These are phyloP conservation scores for Bungarus multicinctus DNA, from an alignment of 2,113 vertebrate species.

Conservation along the genomic window DNA sequence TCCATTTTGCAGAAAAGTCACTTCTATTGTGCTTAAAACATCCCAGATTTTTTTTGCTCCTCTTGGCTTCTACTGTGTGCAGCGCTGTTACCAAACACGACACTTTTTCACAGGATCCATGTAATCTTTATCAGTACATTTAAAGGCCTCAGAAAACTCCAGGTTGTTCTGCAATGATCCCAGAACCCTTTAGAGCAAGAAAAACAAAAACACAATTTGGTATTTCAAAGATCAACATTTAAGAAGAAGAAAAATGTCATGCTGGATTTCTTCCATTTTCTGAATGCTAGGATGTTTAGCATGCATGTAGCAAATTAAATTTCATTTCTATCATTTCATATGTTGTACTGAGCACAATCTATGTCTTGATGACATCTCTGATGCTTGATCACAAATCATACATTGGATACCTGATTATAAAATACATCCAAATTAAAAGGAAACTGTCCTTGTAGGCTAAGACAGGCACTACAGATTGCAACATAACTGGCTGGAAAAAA, in stretches of 20 bases:
- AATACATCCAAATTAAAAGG: not conserved
- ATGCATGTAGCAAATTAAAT: not conserved
- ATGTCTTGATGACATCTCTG: not conserved
- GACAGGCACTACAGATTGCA: not conserved
- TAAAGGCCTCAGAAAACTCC: conserved; percentile 90
- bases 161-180: conserved; percentile 91
- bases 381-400: too few relatives aligned
- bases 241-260: not conserved
- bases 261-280: not conserved
- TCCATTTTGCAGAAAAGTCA: not conserved
- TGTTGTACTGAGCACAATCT: not conserved
- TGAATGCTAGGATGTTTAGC: not conserved
- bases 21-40: not conserved
- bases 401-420: not conserved
- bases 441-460: not conserved
- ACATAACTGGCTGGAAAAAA: not conserved
- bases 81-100: conserved; percentile 82
- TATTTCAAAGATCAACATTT: not conserved
- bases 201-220: not conserved
- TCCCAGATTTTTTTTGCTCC: conserved; percentile 4
- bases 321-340: not conserved
- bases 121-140: conserved; percentile 74
- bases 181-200: conserved; percentile 78
- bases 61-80: accelerated
- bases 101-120: conserved; percentile 88